Percentiles rank a stretch among this genome's conserved stretches.
Evolutionary conservation across 2,888 invertebrate genomes (phyloP).

Genomic region (Torymus tubicola): DNA sequence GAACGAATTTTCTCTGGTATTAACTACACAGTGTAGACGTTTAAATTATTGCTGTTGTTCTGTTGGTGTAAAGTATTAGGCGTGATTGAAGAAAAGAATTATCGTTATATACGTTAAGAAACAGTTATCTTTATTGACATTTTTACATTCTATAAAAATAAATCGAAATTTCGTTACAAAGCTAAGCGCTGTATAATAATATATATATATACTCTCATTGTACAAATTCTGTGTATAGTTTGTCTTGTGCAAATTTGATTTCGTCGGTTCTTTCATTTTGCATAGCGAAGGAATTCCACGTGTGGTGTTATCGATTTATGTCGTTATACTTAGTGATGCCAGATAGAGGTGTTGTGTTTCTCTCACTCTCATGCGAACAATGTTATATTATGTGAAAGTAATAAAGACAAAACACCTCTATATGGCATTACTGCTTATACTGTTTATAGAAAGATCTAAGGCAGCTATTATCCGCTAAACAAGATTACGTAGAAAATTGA

Average conservation of each 20-base stretch:
- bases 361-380: too few relatives aligned
- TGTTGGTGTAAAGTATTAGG: too few relatives aligned
- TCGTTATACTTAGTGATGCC: too few relatives aligned
- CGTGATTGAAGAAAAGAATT: too few relatives aligned
- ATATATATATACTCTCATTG: conserved; percentile 6
- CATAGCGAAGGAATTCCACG: too few relatives aligned
- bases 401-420: too few relatives aligned
- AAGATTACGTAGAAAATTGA: conserved; percentile 25
- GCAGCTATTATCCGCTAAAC: conserved; percentile 23
- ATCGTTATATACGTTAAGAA: background rate
- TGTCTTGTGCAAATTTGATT: too few relatives aligned
- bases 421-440: too few relatives aligned
- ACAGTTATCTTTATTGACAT: conserved; percentile 34
- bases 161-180: conserved; percentile 31
- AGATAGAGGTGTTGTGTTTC: too few relatives aligned
- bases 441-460: conserved; percentile 2
- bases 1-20: background rate
- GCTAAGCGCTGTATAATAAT: background rate
- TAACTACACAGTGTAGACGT: background rate
- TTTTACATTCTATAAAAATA: conserved; percentile 39
- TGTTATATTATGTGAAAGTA: too few relatives aligned
- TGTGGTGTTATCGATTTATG: too few relatives aligned
- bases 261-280: too few relatives aligned
- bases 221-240: conserved; percentile 19
- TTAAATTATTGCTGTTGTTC: conserved; percentile 14